Base-by-base conservation (phyloP, 2,888 invertebrate species). In the Mechanitis messenoides region DNA sequence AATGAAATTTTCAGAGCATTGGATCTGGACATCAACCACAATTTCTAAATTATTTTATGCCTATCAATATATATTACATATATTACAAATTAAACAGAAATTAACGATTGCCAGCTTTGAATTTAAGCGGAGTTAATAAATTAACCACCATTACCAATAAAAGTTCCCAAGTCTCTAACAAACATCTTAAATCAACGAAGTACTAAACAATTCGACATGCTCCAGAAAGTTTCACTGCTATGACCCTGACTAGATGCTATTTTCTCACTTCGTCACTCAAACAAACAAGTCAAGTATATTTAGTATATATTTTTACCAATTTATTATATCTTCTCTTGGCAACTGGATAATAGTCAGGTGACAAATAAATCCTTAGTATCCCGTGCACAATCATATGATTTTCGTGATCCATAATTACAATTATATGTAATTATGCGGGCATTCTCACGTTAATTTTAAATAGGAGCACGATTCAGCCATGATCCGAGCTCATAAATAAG, bases 321-420 rank as follows among this genome's bases (percentile, higher is more conserved):
- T 45, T 57, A 58, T 64, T 70, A 73, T 71, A 72, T 71, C 71
- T 66, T 66, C 64, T 67, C 72, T 84, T 85, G 85, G 84, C 85
- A 84, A 74, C 80, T 79, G 77, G 76, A 78, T 77, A 74, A 77
- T 61, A 60, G 76, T 79, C 84, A 83, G 76, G 75, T 83, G 84
- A 77, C 69, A 71, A 55, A 79, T 83, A 80, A 81, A 81, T 83
- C 74, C 73, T 47, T 71, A 75, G 47, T n/a, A 35, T 35, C 35
- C 3, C 6, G 6, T 3, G 35, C 6, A 35, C 35, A 35, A 35
- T 47, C 20, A 28, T 47, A 6, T 47, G 47, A 20, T 2, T 47
- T 20, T 20, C 20, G 20, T 20, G 20, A 20, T 20, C 20, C 20
- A 20, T 20, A 20, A 20, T 20, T 20, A 20, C 20, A 20, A 20